Percentiles rank a stretch among this genome's conserved stretches.
phyloP scores from a whole-genome alignment of 2,888 invertebrate genomes.

The Nudaria mundana region DNA sequence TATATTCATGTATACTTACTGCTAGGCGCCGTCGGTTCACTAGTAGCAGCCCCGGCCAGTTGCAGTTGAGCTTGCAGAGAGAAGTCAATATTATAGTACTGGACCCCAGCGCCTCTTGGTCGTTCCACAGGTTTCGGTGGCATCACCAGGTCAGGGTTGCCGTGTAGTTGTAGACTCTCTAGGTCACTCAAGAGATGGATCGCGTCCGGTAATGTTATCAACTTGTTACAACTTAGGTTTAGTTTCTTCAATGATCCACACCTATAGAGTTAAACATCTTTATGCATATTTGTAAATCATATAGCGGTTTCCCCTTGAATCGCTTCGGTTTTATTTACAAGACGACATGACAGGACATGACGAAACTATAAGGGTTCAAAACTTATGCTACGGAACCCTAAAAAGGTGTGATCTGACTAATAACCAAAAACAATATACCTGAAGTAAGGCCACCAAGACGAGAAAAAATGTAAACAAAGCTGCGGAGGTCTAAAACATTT shows the following conservation, averaged over 20 bases:
- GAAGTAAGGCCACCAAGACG: too few relatives aligned
- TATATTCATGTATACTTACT: too few relatives aligned
- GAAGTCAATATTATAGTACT: conserved; percentile 99
- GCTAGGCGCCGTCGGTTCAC: conserved; percentile 85
- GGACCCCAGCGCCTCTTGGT: conserved; percentile 89
- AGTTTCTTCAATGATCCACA: conserved; percentile 96
- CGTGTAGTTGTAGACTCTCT: conserved; percentile 93
- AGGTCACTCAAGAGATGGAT: conserved; percentile 96
- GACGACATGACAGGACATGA: too few relatives aligned
- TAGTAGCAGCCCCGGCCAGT: conserved; percentile 93
- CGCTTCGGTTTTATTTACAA: too few relatives aligned
- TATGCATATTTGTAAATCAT: too few relatives aligned
- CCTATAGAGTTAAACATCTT: conserved; percentile 62
- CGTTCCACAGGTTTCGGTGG: conserved; percentile 94
- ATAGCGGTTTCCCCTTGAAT: too few relatives aligned
- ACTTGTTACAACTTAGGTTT: conserved; percentile 94
- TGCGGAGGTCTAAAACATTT: too few relatives aligned
- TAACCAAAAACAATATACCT: too few relatives aligned
- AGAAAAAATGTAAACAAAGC: too few relatives aligned
- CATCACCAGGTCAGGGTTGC: conserved; percentile 98
- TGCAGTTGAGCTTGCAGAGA: conserved; percentile 96
- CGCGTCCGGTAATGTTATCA: conserved; percentile 98
- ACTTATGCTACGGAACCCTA: too few relatives aligned
- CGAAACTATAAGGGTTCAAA: too few relatives aligned
- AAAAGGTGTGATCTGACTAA: too few relatives aligned